Evolutionary conservation across 2,113 vertebrate genomes (phyloP).

Genomic region (Jacana jacana): DNA sequence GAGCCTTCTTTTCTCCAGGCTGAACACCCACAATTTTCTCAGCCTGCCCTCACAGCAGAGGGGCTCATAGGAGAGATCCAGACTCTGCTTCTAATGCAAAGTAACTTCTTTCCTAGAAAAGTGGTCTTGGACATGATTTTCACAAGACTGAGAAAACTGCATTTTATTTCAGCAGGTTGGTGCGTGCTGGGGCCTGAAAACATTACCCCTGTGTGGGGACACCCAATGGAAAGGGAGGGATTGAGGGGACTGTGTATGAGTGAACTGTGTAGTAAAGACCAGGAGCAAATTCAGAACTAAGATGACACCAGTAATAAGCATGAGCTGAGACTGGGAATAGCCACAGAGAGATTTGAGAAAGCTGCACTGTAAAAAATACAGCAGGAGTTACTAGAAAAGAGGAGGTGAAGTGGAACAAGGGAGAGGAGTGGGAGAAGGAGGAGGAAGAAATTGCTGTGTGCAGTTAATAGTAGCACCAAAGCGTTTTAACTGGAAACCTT

Average conservation of each 20-base stretch:
- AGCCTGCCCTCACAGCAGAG: too few relatives aligned
- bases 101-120: not conserved
- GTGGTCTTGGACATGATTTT: not conserved
- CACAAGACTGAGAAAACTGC: not conserved
- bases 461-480: not conserved
- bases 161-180: not conserved
- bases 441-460: not conserved
- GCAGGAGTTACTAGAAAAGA: not conserved
- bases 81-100: not conserved
- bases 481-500: conserved; percentile 1
- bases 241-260: not conserved
- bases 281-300: not conserved
- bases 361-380: not conserved
- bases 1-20: too few relatives aligned
- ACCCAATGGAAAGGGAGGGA: not conserved
- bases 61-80: not conserved
- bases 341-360: not conserved
- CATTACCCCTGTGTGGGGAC: not conserved
- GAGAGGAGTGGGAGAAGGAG: not conserved
- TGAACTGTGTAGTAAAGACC: not conserved
- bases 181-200: not conserved
- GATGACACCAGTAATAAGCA: not conserved
- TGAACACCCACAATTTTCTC: too few relatives aligned
- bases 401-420: not conserved
- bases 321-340: not conserved